Conservation (phyloP, 1,140 invertebrate species). For the Aphelinus certus region DNA sequence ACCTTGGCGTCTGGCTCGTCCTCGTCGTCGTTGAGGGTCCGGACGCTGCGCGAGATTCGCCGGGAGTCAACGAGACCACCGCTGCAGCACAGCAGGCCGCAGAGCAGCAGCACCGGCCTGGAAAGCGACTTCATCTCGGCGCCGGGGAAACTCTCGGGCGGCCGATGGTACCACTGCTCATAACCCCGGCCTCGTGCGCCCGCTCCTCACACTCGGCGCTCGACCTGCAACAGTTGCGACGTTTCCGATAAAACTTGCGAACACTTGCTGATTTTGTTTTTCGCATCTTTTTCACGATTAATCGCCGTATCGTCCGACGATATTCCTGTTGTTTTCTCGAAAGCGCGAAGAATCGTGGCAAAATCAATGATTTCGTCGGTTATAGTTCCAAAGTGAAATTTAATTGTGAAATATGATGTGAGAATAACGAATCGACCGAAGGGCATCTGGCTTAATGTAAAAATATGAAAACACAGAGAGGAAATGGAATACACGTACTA, state of each 20-base stretch:
- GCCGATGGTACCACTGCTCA: not conserved
- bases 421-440: no score
- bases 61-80: not conserved
- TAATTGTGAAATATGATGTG: no score
- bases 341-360: no score
- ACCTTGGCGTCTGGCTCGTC: not conserved
- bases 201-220: not conserved
- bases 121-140: slow-evolving; percentile 10
- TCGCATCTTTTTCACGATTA: not conserved
- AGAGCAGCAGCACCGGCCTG: not conserved
- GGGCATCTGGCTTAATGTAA: no score
- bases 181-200: not conserved
- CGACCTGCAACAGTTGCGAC: no score
- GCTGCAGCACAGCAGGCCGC: not conserved
- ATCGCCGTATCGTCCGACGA: not conserved
- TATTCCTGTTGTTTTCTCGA: no score
- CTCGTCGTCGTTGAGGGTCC: not conserved
- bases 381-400: no score
- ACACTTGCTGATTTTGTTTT: not conserved
- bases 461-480: no score
- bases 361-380: no score
- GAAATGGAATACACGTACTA: no score
- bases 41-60: not conserved
- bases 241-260: not conserved
- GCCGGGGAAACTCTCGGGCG: not conserved